These are phyloP conservation scores for Contarinia nasturtii DNA, from an alignment of 1,140 invertebrate species.

Conservation along the genomic window DNA sequence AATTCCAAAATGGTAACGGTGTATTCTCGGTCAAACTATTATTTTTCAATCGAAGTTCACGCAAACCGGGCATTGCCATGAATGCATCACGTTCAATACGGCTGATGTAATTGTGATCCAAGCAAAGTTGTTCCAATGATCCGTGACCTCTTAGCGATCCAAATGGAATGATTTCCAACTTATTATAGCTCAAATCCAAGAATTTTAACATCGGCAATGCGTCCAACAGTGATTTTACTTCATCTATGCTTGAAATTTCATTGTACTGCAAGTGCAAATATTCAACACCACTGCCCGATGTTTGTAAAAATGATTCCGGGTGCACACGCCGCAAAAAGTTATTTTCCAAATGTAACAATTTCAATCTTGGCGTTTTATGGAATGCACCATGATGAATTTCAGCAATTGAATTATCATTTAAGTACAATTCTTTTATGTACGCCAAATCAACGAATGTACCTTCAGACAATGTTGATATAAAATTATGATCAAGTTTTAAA, in stretches of 20 bases:
- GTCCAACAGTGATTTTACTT: constrained; percentile 48
- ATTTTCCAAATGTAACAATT: constrained; percentile 52
- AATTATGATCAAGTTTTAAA: constrained; percentile 47
- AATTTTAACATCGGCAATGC: constrained; percentile 53
- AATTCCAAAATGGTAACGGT: constrained; percentile 55
- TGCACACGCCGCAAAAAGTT: constrained; percentile 60
- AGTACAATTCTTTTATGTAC: constrained; percentile 41
- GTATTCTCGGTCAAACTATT: constrained; percentile 48
- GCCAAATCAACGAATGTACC: constrained; percentile 63
- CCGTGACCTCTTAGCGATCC: constrained; percentile 56
- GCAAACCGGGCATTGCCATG: constrained; percentile 56
- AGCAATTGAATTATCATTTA: constrained; percentile 54
- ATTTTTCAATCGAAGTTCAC: constrained; percentile 58
- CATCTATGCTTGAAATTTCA: constrained; percentile 48
- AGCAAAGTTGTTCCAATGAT: constrained; percentile 54
- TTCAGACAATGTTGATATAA: constrained; percentile 47
- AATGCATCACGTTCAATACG: constrained; percentile 57
- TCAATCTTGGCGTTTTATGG: constrained; percentile 49
- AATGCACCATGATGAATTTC: constrained; percentile 61
- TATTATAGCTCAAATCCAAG: constrained; percentile 57
- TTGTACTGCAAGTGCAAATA: constrained; percentile 57
- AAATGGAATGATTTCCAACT: constrained; percentile 44
- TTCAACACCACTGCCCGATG: constrained; percentile 47
- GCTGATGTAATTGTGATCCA: constrained; percentile 57
- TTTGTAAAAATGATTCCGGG: constrained; percentile 58